Evolutionary conservation across 2,113 vertebrate species (phyloP), one percentile per base, ranked within the genome.

Genomic region (Xenopus laevis): DNA sequence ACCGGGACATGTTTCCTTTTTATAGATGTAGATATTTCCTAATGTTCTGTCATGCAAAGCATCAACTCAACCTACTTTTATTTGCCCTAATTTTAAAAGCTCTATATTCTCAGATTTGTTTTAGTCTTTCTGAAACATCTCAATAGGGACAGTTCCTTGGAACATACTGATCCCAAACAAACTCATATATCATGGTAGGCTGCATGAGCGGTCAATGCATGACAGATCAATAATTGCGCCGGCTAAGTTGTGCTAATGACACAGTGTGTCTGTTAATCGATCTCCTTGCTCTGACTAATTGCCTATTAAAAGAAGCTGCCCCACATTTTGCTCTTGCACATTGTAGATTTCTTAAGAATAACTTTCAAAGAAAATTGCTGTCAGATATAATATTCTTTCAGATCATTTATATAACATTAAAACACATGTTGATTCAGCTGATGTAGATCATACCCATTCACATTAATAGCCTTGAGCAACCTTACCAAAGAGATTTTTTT

Each of bases 221-320:
- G 72, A 59, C 65, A 74, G 65, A 74, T 77, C 74, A 77, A 77
- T 77, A 77, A 69, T 18, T 55, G 67, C 23, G 67, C 74, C n/a
- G 65, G 55, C 33, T 55, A 59, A 74, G 63, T 74, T 10, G 58
- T 69, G 65, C 58, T 75, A 77, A 77, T 77, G 74, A 64, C 74
- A 70, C 60, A 70, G 60, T 62, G 59, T 70, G 74, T 55, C 67
- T 64, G 74, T 52, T 70, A 63, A 77, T 77, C 74, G 59, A 77
- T 64, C 66, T 10, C 40, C 30, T 52, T 69, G 66, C 66, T 77
- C 67, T 77, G 46, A 63, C 59, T 77, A 77, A 77, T 77, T 69
- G 67, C 30, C 23, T 70, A 64, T 77, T 64, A 70, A 59, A 68
- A 53, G 10, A 59, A 64, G 59, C 60, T 17, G 59, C 13, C 50